phyloP scores from a whole-genome alignment of 2,888 invertebrate species.

The Scaptomyza cyrtandrae region DNA sequence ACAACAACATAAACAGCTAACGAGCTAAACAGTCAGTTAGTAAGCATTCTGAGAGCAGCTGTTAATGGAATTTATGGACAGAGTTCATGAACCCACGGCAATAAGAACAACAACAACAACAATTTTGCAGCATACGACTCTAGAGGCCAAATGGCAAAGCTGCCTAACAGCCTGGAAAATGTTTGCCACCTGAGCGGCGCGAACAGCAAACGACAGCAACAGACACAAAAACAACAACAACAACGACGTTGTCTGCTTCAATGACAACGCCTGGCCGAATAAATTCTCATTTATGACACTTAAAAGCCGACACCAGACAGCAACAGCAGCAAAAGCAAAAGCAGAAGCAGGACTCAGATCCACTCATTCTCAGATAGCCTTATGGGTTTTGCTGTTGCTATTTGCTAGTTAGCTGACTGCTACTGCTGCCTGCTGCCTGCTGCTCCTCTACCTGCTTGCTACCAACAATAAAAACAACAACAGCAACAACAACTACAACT shows the following conservation, averaged over 20 bases:
- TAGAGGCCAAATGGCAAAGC: slow-evolving; percentile 45
- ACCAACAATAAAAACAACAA: slow-evolving; percentile 4
- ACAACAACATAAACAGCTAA: slow-evolving; percentile 8
- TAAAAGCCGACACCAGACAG: slow-evolving; percentile 64
- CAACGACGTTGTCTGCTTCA: slow-evolving; percentile 53
- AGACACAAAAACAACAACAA: background rate
- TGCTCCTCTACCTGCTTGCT: slow-evolving; percentile 9
- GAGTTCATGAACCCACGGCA: slow-evolving; percentile 66
- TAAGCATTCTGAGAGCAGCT: slow-evolving; percentile 44
- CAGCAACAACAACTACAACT: slow-evolving; percentile 25
- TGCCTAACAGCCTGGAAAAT: slow-evolving; percentile 64
- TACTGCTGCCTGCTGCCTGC: slow-evolving; percentile 28
- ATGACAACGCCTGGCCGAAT: slow-evolving; percentile 76
- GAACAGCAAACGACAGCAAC: slow-evolving; percentile 40
- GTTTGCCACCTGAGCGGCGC: slow-evolving; percentile 58
- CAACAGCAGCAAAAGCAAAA: slow-evolving; percentile 1
- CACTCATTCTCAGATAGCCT: slow-evolving; percentile 35
- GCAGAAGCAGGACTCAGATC: slow-evolving; percentile 21
- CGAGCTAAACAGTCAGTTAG: background rate
- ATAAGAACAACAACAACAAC: slow-evolving; percentile 26
- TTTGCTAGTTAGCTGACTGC: slow-evolving; percentile 40
- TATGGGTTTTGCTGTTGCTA: slow-evolving; percentile 30
- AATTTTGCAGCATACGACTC: slow-evolving; percentile 36
- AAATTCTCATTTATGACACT: slow-evolving; percentile 80
- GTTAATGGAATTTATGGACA: slow-evolving; percentile 77